These are phyloP conservation scores for Dasyprocta punctata DNA, from an alignment of 2,113 vertebrate species.

Conservation along the genomic window DNA sequence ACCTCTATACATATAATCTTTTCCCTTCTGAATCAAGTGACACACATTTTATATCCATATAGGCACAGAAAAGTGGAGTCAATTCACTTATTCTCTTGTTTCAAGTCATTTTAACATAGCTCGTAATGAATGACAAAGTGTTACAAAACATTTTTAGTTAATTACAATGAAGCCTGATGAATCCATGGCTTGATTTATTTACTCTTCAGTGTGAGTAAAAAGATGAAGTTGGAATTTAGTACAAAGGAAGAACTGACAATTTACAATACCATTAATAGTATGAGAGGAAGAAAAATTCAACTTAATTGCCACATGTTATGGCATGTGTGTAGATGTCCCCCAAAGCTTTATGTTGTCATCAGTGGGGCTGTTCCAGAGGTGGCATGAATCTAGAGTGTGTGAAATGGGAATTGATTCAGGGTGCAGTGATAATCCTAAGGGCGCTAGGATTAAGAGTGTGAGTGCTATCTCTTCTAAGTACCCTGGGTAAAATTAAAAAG, in stretches of 20 bases:
- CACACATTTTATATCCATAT: background rate
- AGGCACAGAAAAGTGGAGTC: background rate
- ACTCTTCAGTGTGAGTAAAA: background rate
- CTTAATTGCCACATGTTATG: background rate
- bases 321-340: too few relatives aligned
- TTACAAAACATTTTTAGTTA: background rate
- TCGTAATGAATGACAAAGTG: background rate
- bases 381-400: background rate
- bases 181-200: background rate
- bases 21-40: background rate
- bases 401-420: background rate
- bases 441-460: background rate
- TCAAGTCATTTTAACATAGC: background rate
- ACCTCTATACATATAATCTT: too few relatives aligned
- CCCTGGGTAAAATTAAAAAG: background rate
- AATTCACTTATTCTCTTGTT: background rate
- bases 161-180: background rate
- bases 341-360: background rate
- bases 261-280: background rate
- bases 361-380: background rate
- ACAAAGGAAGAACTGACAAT: background rate
- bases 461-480: background rate
- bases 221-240: background rate
- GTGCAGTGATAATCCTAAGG: background rate
- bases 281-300: slow-evolving; percentile 34